Conservation (phyloP, 2,797 vertebrate species). For the Micrastur ruficollis region DNA sequence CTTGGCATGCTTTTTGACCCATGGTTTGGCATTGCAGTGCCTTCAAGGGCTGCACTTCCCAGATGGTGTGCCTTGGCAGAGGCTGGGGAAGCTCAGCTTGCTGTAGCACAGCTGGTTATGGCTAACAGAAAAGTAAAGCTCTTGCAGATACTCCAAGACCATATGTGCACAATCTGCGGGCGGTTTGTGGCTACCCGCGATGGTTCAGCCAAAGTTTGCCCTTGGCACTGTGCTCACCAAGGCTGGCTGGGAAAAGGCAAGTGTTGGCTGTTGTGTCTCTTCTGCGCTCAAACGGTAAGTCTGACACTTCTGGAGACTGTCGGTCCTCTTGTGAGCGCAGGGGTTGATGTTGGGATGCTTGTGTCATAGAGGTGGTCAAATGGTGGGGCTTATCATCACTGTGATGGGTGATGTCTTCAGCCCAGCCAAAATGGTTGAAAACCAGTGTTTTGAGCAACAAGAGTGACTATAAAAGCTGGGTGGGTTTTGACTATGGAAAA, state of each 20-base stretch:
- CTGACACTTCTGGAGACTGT: not conserved
- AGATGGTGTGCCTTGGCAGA: not conserved
- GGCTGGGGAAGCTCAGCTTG: rapidly evolving
- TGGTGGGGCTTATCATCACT: not conserved
- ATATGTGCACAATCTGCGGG: not conserved
- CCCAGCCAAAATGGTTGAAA: not conserved
- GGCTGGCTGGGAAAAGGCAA: not conserved
- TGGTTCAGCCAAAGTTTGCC: not conserved
- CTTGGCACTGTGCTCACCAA: not conserved
- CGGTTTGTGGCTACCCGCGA: not conserved
- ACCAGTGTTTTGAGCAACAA: not conserved
- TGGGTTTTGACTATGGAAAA: not conserved
- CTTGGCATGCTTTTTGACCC: not conserved
- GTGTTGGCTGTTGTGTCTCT: not conserved
- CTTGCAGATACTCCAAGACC: not conserved
- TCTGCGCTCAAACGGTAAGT: rapidly evolving
- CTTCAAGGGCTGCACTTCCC: not conserved
- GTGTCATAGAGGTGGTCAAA: not conserved
- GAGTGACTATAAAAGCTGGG: not conserved
- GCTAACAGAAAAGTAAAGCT: not conserved
- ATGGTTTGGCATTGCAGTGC: not conserved
- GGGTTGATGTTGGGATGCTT: not conserved
- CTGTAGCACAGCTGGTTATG: not conserved
- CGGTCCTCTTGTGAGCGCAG: not conserved
- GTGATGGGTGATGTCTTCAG: not conserved